These are phyloP conservation scores for Drosophila anomalipes DNA, from an alignment of 2,888 invertebrate genomes.

Conservation along the genomic window DNA sequence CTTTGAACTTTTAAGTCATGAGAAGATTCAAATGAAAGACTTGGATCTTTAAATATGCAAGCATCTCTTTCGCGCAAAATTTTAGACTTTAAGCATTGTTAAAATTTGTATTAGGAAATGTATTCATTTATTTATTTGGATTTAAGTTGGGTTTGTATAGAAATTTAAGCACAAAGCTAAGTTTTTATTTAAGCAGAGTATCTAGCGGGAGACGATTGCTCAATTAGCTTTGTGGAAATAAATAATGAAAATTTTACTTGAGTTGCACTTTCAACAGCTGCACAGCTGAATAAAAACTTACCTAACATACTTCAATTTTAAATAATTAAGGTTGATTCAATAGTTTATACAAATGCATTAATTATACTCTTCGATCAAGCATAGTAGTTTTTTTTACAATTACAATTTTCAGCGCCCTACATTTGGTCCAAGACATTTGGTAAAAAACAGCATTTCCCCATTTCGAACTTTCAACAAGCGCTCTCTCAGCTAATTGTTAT, in stretches of 20 bases:
- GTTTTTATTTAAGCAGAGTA: not conserved
- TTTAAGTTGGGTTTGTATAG: not conserved
- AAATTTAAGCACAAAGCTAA: not conserved
- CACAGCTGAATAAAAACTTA: not conserved
- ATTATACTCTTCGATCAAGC: constrained; percentile 10
- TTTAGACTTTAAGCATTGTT: not conserved
- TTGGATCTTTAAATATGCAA: not conserved
- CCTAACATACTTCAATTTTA: not conserved
- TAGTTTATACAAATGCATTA: not conserved
- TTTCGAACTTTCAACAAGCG: constrained; percentile 40
- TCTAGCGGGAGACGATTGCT: not conserved
- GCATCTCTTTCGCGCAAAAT: too few relatives aligned
- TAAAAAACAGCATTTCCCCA: constrained; percentile 18
- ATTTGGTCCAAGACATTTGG: constrained; percentile 14
- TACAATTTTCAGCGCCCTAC: constrained; percentile 10
- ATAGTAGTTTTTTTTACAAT: not conserved
- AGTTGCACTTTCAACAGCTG: not conserved
- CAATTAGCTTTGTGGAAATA: not conserved
- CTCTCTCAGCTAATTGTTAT: constrained; percentile 30
- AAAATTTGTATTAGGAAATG: not conserved
- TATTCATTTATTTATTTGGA: not conserved
- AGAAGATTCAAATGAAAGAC: constrained; percentile 2
- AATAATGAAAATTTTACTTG: not conserved
- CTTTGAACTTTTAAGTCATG: constrained; percentile 22
- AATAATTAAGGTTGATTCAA: not conserved